These are phyloP conservation scores for Hoplostethus atlanticus DNA, from an alignment of 2,797 vertebrate genomes.

Conservation along the genomic window DNA sequence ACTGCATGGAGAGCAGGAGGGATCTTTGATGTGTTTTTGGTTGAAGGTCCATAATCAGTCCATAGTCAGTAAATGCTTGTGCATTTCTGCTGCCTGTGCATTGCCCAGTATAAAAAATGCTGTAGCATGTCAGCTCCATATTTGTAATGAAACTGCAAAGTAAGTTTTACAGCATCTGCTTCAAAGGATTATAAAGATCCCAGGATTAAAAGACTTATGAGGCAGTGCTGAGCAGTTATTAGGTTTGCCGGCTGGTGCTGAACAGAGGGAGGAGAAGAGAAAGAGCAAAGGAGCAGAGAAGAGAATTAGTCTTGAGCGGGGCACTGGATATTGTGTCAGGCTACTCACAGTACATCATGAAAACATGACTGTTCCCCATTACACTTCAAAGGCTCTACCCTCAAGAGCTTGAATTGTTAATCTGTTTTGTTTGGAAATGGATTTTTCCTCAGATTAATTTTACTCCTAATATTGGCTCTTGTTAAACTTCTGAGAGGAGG, in stretches of 20 bases:
- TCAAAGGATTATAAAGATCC: conserved; percentile 55
- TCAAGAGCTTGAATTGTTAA: conserved; percentile 70
- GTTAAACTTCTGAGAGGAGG: conserved; percentile 41
- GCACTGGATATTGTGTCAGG: conserved; percentile 37
- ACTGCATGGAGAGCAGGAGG: not conserved
- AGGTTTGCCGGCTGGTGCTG: conserved; percentile 44
- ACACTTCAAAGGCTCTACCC: conserved; percentile 65
- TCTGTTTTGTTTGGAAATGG: conserved; percentile 61
- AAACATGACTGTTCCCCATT: conserved; percentile 43
- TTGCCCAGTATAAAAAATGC: conserved; percentile 18
- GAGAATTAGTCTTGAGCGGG: conserved; percentile 36
- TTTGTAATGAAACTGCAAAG: conserved; percentile 21
- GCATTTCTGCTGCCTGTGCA: not conserved
- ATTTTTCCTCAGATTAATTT: conserved; percentile 63
- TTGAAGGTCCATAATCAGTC: conserved; percentile 45
- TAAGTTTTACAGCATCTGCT: conserved; percentile 50
- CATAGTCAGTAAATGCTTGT: conserved; percentile 2
- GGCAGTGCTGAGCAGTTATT: conserved; percentile 48
- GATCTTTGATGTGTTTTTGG: conserved; percentile 52
- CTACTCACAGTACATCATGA: conserved; percentile 38
- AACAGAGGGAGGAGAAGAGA: conserved; percentile 33
- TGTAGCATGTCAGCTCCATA: conserved; percentile 35
- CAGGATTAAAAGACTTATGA: conserved; percentile 45
- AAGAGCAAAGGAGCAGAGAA: conserved; percentile 44
- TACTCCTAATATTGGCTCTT: conserved; percentile 51